These are phyloP conservation scores for Paragorgia papillata DNA, from an alignment of 92 coral and sea anemone species.

Conservation along the genomic window DNA sequence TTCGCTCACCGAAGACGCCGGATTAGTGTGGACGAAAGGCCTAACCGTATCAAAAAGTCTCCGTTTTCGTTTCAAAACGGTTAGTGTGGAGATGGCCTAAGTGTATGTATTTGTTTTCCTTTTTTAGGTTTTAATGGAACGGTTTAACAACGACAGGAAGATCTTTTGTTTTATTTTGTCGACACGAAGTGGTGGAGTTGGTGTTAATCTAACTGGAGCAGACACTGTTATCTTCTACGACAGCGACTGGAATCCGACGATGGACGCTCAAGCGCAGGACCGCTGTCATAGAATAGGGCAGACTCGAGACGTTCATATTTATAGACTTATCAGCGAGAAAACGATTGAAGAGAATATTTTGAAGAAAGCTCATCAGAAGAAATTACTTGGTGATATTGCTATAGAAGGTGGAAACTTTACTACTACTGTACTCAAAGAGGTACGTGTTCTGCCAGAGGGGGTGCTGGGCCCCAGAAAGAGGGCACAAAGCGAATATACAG, in stretches of 20 bases:
- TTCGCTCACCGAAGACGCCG: too few relatives aligned
- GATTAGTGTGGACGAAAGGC: too few relatives aligned
- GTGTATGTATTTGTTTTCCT: too few relatives aligned
- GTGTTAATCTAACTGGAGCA: conserved; percentile 97
- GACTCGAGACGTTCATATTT: conserved; percentile 97
- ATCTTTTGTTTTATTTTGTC: conserved; percentile 96
- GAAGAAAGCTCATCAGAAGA: conserved; percentile 95
- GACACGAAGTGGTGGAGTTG: conserved; percentile 98
- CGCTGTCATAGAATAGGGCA: conserved; percentile 99
- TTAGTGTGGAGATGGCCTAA: too few relatives aligned
- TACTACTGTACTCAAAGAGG: conserved; percentile 91
- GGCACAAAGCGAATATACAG: too few relatives aligned
- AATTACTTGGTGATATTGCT: conserved; percentile 92
- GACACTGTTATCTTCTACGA: conserved; percentile 97
- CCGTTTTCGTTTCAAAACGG: too few relatives aligned
- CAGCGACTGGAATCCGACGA: conserved; percentile 98
- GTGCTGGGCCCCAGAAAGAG: too few relatives aligned
- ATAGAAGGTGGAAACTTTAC: conserved; percentile 99
- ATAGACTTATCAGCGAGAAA: conserved; percentile 91
- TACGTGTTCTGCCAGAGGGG: conserved; percentile 4
- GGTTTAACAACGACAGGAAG: conserved; percentile 91
- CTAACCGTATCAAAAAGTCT: too few relatives aligned
- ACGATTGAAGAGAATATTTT: conserved; percentile 93
- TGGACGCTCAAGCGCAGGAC: conserved; percentile 99
- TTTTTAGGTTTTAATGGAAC: conserved; percentile 90